Conservation (phyloP, 2,797 vertebrate species). For the Chelon labrosus region DNA sequence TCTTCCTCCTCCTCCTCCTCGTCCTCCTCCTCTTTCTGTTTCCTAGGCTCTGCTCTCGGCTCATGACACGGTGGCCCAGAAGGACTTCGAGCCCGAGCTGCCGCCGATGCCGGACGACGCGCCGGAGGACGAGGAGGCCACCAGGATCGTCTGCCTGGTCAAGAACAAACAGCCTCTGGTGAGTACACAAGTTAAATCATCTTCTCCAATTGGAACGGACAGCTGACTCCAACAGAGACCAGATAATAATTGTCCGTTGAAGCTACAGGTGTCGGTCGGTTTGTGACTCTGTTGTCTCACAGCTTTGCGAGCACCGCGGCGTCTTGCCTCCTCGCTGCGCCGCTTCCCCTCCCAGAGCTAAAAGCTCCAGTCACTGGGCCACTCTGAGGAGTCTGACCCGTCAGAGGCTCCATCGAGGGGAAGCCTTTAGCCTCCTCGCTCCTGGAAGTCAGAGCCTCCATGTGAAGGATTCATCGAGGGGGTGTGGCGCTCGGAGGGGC, state of each 20-base stretch:
- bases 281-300: slow-evolving; percentile 59
- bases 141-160: slow-evolving; percentile 94
- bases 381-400: slow-evolving; percentile 56
- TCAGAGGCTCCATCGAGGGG: slow-evolving; percentile 45
- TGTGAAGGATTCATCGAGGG: not conserved
- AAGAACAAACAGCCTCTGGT: slow-evolving; percentile 99
- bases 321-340: slow-evolving; percentile 1
- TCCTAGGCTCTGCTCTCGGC: slow-evolving; percentile 92
- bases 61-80: slow-evolving; percentile 94
- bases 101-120: slow-evolving; percentile 92
- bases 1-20: too few relatives aligned
- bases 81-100: slow-evolving; percentile 92
- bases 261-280: too few relatives aligned
- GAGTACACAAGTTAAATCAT: slow-evolving; percentile 63
- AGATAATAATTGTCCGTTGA: too few relatives aligned
- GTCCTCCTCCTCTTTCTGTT: too few relatives aligned
- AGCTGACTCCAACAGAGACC: too few relatives aligned
- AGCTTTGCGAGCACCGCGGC: slow-evolving; percentile 38
- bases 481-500: slow-evolving; percentile 33
- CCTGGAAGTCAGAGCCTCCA: slow-evolving; percentile 4
- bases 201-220: too few relatives aligned
- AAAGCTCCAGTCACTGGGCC: slow-evolving; percentile 67
- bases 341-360: slow-evolving; percentile 49
- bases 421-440: not conserved
- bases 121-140: slow-evolving; percentile 93